Percentiles rank a stretch among this genome's conserved stretches.
Evolutionary conservation across 2,888 invertebrate genomes (phyloP).

Genomic region (Clistopyga incitator): DNA sequence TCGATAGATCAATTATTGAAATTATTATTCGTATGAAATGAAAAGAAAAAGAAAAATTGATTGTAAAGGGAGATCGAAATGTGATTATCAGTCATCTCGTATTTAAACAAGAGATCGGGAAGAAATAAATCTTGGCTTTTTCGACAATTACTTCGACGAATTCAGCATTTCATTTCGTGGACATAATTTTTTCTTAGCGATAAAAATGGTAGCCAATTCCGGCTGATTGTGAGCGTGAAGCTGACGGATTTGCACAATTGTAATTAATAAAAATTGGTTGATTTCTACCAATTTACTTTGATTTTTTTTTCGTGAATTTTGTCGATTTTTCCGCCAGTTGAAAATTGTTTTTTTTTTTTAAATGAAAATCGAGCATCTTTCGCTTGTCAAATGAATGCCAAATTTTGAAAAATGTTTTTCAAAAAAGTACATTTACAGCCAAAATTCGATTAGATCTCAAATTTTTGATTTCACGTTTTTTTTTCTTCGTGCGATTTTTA

Average conservation of each 20-base stretch:
- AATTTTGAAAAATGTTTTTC: no score
- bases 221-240: not conserved
- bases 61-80: constrained; percentile 12
- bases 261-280: no score
- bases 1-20: not conserved
- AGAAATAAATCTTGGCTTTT: constrained; percentile 34
- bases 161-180: not conserved
- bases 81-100: constrained; percentile 55
- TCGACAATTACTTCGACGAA: constrained; percentile 22
- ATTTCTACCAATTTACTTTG: no score
- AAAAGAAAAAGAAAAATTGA: not conserved
- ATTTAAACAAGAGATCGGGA: constrained; percentile 44
- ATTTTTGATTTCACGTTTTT: no score
- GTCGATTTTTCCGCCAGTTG: no score
- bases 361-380: no score
- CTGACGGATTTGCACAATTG: no score
- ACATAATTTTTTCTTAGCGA: not conserved
- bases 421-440: no score
- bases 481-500: no score
- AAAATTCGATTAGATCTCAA: no score
- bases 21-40: not conserved
- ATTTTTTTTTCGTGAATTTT: no score
- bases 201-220: not conserved
- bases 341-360: not conserved
- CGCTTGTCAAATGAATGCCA: no score